Conservation (phyloP, 1,140 invertebrate species). For the Bombus confusus region DNA sequence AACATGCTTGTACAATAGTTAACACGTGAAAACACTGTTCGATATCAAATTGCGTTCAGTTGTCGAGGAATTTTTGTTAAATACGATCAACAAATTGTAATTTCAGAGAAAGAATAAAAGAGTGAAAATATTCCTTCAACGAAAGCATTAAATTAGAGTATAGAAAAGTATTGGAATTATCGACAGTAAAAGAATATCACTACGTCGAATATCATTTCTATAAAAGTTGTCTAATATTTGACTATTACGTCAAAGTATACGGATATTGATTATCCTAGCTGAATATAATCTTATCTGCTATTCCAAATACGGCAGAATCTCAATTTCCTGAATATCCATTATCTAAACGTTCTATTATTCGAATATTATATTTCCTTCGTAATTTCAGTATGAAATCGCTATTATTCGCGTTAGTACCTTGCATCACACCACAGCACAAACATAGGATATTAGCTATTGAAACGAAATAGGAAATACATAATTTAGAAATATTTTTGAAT, state of each 20-base stretch:
- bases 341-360: neutral
- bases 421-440: neutral
- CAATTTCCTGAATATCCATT: neutral
- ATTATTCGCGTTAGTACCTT: neutral
- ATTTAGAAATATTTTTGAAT: too few species aligned
- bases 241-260: too few species aligned
- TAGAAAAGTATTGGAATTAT: neutral
- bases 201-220: neutral
- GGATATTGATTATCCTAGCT: neutral
- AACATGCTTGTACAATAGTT: too few species aligned
- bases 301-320: neutral
- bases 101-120: neutral
- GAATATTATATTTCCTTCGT: neutral
- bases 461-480: neutral
- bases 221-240: neutral
- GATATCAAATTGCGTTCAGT: neutral
- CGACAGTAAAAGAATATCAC: neutral
- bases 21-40: too few species aligned
- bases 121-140: neutral
- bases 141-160: neutral
- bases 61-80: neutral
- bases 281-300: neutral
- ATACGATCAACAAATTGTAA: neutral
- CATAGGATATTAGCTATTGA: neutral
- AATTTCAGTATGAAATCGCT: neutral